phyloP scores from a whole-genome alignment of 1,140 invertebrate genomes.

The Zeugodacus cucurbitae region DNA sequence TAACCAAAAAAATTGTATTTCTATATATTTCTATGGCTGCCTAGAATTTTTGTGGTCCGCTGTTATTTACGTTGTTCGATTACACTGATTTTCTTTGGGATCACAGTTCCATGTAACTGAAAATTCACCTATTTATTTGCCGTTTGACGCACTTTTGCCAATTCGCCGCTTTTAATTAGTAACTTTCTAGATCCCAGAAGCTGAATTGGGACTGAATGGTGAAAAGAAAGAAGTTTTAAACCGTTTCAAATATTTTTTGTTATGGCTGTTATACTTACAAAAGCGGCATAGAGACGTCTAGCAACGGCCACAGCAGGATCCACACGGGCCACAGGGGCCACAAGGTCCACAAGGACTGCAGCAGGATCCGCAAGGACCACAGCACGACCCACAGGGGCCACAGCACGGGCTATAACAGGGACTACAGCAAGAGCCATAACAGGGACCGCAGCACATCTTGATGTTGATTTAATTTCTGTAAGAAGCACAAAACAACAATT shows the following conservation, averaged over 20 bases:
- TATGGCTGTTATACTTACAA: not conserved
- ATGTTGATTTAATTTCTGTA: not conserved
- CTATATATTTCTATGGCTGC: not conserved
- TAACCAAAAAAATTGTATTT: not conserved
- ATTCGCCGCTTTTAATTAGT: not conserved
- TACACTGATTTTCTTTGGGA: not conserved
- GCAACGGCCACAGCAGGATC: conserved; percentile 25
- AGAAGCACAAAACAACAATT: not conserved
- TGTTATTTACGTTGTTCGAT: not conserved
- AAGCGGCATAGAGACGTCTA: conserved; percentile 21
- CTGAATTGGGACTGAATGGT: not conserved
- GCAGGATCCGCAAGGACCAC: conserved; percentile 16
- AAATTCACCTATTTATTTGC: not conserved
- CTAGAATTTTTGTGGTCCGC: not conserved
- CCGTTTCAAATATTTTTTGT: not conserved
- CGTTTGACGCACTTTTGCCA: not conserved
- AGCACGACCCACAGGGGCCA: not conserved
- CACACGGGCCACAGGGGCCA: conserved; percentile 56
- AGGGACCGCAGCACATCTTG: conserved; percentile 44
- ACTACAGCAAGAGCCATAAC: conserved; percentile 43
- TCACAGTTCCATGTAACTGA: not conserved
- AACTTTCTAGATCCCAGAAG: not conserved
- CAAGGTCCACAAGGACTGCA: conserved; percentile 42
- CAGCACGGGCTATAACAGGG: conserved; percentile 28
- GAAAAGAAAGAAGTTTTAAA: not conserved